Percentiles rank a stretch among this genome's conserved stretches.
These are phyloP conservation scores for Plectropomus leopardus DNA, from an alignment of 2,113 vertebrate species.

Conservation along the genomic window DNA sequence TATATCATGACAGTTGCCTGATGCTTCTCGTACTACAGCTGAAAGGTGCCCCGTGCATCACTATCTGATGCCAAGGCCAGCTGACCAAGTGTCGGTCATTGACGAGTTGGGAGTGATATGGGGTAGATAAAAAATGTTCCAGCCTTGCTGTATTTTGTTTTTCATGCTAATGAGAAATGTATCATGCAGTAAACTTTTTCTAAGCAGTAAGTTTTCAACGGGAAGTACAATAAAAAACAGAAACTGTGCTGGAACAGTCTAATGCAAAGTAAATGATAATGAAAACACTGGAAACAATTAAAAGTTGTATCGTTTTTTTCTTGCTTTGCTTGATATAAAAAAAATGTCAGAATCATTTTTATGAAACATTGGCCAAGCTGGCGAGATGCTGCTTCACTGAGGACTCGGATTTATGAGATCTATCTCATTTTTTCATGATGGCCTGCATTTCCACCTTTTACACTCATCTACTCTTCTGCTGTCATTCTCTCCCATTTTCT, in stretches of 20 bases:
- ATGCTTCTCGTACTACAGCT: too few relatives aligned
- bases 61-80: too few relatives aligned
- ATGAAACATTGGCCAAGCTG: not conserved
- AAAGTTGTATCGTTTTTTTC: not conserved
- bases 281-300: not conserved
- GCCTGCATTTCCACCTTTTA: not conserved
- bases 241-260: not conserved
- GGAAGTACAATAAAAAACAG: not conserved
- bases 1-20: too few relatives aligned
- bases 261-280: not conserved
- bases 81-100: too few relatives aligned
- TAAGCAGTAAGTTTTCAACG: not conserved
- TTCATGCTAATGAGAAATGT: not conserved
- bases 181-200: not conserved
- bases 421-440: not conserved
- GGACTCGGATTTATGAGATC: not conserved
- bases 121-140: not conserved
- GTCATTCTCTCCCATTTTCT: not conserved
- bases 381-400: not conserved
- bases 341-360: not conserved
- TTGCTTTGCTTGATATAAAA: conserved; percentile 2
- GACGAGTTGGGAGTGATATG: too few relatives aligned
- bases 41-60: too few relatives aligned
- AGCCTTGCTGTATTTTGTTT: not conserved
- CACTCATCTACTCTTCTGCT: not conserved